These are phyloP conservation scores for Hartigia nigra DNA, from an alignment of 2,888 invertebrate genomes.

Conservation along the genomic window DNA sequence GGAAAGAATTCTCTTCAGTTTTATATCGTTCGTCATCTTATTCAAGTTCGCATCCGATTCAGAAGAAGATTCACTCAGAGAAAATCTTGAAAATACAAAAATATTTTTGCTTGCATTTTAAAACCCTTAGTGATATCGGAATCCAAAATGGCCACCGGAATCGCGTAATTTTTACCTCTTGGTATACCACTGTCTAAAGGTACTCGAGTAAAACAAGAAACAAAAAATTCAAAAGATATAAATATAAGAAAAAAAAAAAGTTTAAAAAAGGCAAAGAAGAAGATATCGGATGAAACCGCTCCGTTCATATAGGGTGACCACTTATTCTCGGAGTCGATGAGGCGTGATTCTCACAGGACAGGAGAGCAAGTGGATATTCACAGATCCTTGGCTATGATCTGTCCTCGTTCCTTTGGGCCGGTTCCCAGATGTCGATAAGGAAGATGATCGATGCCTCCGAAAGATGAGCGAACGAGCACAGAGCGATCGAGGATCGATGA, in stretches of 20 bases:
- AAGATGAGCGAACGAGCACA: not conserved
- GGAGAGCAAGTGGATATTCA: constrained; percentile 27
- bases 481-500: not conserved
- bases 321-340: constrained; percentile 59
- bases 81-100: no score
- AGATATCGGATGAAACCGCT: constrained; percentile 20
- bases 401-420: constrained; percentile 37
- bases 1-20: not conserved
- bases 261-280: not conserved
- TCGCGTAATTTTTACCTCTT: not conserved
- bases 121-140: not conserved
- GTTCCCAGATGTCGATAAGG: constrained; percentile 61
- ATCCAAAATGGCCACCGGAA: not conserved
- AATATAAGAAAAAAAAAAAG: not conserved
- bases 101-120: no score
- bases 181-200: not conserved
- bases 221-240: not conserved
- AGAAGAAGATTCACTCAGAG: no score
- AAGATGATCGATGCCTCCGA: constrained; percentile 61
- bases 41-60: no score
- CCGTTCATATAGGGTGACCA: constrained; percentile 47
- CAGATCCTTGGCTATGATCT: constrained; percentile 54
- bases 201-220: not conserved
- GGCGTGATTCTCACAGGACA: constrained; percentile 45
- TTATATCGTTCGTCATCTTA: not conserved